Percentiles rank a stretch among this genome's conserved stretches.
These are phyloP conservation scores for Cataglyphis hispanica DNA, from an alignment of 1,140 invertebrate genomes.

Conservation along the genomic window DNA sequence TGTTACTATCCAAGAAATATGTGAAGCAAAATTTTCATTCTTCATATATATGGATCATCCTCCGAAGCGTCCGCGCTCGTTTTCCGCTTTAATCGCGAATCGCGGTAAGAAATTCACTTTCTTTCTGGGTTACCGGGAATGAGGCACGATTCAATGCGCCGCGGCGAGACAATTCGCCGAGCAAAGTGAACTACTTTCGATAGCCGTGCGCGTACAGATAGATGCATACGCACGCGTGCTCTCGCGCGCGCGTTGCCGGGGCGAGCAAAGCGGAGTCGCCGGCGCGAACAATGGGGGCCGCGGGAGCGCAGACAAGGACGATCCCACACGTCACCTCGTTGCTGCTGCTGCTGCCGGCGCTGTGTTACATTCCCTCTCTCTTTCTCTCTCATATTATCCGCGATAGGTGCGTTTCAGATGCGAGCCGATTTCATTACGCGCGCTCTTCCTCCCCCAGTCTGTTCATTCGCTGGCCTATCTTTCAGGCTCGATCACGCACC, in stretches of 20 bases:
- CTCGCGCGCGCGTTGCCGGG: slow-evolving; percentile 34
- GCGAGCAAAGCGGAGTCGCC: slow-evolving; percentile 70
- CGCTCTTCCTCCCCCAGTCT: slow-evolving; percentile 42
- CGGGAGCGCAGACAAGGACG: slow-evolving; percentile 84
- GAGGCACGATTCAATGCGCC: slow-evolving; percentile 9
- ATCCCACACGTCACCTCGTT: slow-evolving; percentile 82
- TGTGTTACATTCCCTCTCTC: slow-evolving; percentile 4
- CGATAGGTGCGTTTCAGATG: slow-evolving; percentile 55
- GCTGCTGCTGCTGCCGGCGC: neutral
- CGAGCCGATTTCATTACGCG: slow-evolving; percentile 58
- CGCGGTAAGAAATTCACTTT: slow-evolving; percentile 59
- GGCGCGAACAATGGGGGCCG: slow-evolving; percentile 82
- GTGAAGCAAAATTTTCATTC: neutral
- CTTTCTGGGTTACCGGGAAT: slow-evolving; percentile 69
- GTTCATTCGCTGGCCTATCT: slow-evolving; percentile 50
- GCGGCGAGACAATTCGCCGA: slow-evolving; percentile 39
- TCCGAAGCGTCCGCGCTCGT: neutral
- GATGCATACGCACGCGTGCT: neutral
- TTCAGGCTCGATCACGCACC: slow-evolving; percentile 63
- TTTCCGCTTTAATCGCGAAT: slow-evolving; percentile 6
- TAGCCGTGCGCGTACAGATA: slow-evolving; percentile 49
- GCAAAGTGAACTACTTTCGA: slow-evolving; percentile 82
- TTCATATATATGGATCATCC: no score
- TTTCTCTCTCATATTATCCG: slow-evolving; percentile 29
- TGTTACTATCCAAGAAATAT: neutral